Evolutionary conservation across 1,140 invertebrate genomes (phyloP).

Genomic region (Drosophila nebulosa): DNA sequence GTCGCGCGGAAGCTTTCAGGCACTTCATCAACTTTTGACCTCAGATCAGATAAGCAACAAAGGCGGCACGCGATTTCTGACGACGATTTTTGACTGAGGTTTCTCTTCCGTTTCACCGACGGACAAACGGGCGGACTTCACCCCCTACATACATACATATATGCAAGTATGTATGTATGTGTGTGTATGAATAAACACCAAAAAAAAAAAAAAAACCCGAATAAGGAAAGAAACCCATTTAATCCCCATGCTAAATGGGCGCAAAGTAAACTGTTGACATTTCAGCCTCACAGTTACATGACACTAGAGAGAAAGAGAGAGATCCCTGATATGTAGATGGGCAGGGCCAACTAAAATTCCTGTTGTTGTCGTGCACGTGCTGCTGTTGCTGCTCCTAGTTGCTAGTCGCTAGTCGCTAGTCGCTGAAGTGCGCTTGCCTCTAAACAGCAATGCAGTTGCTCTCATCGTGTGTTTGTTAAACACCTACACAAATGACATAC

Average conservation of each 20-base stretch:
- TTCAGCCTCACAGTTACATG: constrained; percentile 59
- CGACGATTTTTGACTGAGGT: constrained; percentile 52
- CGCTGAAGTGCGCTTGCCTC: constrained; percentile 58
- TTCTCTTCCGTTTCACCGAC: constrained; percentile 61
- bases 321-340: constrained; percentile 10
- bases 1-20: constrained; percentile 68
- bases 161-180: no score
- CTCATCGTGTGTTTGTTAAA: constrained; percentile 66
- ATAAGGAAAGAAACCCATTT: constrained; percentile 61
- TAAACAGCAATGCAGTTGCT: constrained; percentile 52
- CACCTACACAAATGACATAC: constrained; percentile 68
- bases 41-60: constrained; percentile 66
- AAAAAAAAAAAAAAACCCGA: constrained; percentile 27
- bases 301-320: constrained; percentile 25
- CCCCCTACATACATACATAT: no score
- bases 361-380: constrained; percentile 51
- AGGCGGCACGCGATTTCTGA: constrained; percentile 31
- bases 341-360: constrained; percentile 1
- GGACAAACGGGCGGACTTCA: neutral
- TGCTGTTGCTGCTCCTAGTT: constrained; percentile 21
- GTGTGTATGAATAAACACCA: constrained; percentile 24
- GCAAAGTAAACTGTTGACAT: constrained; percentile 78
- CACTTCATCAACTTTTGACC: constrained; percentile 70
- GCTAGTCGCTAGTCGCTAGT: constrained; percentile 48
- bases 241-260: constrained; percentile 72